Percentiles rank a stretch among this genome's conserved stretches.
These are phyloP conservation scores for Temnothorax ravouxi DNA, from an alignment of 2,888 invertebrate genomes.

Conservation along the genomic window DNA sequence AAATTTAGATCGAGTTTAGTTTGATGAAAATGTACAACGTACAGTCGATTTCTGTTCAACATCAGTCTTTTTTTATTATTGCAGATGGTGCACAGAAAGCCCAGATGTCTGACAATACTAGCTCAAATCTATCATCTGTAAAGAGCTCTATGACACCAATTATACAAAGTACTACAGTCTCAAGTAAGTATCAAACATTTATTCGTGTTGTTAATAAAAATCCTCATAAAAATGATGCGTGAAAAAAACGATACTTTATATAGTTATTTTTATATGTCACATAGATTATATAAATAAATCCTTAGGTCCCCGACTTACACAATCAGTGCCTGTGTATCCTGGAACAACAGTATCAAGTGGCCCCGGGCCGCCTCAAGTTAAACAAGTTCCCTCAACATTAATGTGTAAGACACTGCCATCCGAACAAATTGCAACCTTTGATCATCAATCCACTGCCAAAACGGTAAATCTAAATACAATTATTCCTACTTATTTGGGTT, in stretches of 20 bases:
- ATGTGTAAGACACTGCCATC: constrained; percentile 79
- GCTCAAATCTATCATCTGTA: constrained; percentile 40
- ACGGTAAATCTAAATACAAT: constrained; percentile 73
- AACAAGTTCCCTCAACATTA: constrained; percentile 70
- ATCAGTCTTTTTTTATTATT: constrained; percentile 33
- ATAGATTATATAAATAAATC: constrained; percentile 27
- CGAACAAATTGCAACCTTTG: constrained; percentile 71
- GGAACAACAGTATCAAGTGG: constrained; percentile 78
- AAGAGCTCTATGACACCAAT: constrained; percentile 59
- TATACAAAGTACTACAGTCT: constrained; percentile 65
- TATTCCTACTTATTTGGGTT: neutral
- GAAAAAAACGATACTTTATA: neutral
- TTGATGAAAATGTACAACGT: constrained; percentile 19
- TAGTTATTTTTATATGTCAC: neutral
- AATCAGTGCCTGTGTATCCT: constrained; percentile 73
- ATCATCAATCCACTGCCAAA: constrained; percentile 79
- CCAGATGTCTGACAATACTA: constrained; percentile 59
- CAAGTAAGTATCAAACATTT: constrained; percentile 67
- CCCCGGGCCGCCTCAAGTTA: constrained; percentile 80
- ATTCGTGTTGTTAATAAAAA: neutral
- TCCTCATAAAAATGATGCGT: neutral
- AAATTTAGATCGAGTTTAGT: neutral
- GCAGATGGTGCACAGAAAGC: constrained; percentile 48
- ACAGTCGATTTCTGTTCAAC: neutral
- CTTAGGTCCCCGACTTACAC: constrained; percentile 69